Conservation (phyloP, 2,113 vertebrate genomes). For the Paralichthys olivaceus region DNA sequence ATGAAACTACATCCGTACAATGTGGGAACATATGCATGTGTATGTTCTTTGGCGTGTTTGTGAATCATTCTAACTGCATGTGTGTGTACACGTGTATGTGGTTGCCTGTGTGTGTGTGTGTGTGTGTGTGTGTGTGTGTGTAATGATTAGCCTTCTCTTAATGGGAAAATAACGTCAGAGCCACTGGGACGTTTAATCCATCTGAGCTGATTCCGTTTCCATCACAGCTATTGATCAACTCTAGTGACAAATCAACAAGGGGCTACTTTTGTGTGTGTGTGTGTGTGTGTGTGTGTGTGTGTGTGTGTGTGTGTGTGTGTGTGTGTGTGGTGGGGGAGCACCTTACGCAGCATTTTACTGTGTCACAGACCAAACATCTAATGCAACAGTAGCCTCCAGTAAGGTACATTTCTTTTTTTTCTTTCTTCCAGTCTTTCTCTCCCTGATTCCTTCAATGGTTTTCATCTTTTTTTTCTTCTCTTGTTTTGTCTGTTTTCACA, state of each 20-base stretch:
- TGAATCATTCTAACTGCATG: slow-evolving; percentile 7
- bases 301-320: slow-evolving; percentile 17
- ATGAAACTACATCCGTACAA: slow-evolving; percentile 29
- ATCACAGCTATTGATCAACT: slow-evolving; percentile 83
- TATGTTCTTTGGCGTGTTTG: slow-evolving; percentile 12
- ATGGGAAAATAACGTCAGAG: slow-evolving; percentile 83
- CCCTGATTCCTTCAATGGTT: slow-evolving; percentile 29
- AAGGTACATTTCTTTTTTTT: slow-evolving; percentile 39
- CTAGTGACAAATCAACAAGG: slow-evolving; percentile 80
- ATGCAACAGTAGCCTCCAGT: slow-evolving; percentile 61
- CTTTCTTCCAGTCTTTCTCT: slow-evolving; percentile 15
- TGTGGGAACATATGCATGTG: slow-evolving; percentile 29
- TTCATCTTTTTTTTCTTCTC: slow-evolving; percentile 6
- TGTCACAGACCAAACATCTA: slow-evolving; percentile 49
- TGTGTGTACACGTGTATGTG: background rate
- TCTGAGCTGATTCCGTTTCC: slow-evolving; percentile 84
- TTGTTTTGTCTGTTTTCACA: slow-evolving; percentile 41
- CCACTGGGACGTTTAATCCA: slow-evolving; percentile 82
- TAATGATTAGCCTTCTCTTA: slow-evolving; percentile 82
- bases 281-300: slow-evolving; percentile 26
- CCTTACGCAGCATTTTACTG: slow-evolving; percentile 72
- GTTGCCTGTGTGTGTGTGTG: slow-evolving; percentile 12
- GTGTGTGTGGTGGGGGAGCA: slow-evolving; percentile 15
- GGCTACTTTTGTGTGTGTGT: slow-evolving; percentile 44
- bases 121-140: slow-evolving; percentile 33